Base-by-base conservation (phyloP, 2,888 invertebrate species). In the Amblyteles armatorius region DNA sequence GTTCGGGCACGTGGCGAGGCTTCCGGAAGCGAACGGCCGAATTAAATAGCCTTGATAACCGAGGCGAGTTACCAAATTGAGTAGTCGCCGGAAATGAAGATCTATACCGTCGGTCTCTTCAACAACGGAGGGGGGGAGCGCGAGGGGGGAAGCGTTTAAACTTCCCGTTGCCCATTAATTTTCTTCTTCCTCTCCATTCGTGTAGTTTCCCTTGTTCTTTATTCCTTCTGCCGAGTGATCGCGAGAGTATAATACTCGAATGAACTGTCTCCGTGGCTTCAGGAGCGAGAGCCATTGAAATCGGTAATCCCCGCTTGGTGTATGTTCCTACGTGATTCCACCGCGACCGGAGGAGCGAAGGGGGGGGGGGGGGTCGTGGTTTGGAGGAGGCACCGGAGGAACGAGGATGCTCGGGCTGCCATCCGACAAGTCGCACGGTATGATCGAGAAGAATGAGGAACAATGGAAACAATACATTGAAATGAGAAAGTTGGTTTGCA, bases 401-500 rank as follows among this genome's bases (percentile, higher is more conserved):
- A 86, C 76, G 88, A 89, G 87, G 76, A 83, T 83, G 81, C 78
- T 72, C 79, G 74, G 73, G 79, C 80, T 85, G 85, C 84, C 79
- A 86, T 85, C 88, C 88, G 87, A 87, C 87, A 87, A 88, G 83
- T 86, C 50, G 68, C 83, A 73, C 85, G 71, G 88, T 84, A 88
- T 88, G 89, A 90, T 90, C 89, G 88, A 87, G 85, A 90, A 88
- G 89, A 88, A 87, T 84, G 87, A 88, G 84, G 90, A 90, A 90
- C 90, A 92, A 92, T 92, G 92, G 92, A 90, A 91, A 92, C 92
- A 92, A 91, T 92, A 92, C 92, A 91, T 91, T 91, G 91, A 91
- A 91, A 92, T 90, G 92, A 91, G 91, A 92, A 92, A 92, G 91
- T 91, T 91, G 92, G 92, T 92, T 92, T 92, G 92, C 92, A 92